A percentile compares a stretch with the other conserved stretches of the same genome.
Conservation (phyloP, 2,888 invertebrate species). For the Gymnocheta viridis region DNA sequence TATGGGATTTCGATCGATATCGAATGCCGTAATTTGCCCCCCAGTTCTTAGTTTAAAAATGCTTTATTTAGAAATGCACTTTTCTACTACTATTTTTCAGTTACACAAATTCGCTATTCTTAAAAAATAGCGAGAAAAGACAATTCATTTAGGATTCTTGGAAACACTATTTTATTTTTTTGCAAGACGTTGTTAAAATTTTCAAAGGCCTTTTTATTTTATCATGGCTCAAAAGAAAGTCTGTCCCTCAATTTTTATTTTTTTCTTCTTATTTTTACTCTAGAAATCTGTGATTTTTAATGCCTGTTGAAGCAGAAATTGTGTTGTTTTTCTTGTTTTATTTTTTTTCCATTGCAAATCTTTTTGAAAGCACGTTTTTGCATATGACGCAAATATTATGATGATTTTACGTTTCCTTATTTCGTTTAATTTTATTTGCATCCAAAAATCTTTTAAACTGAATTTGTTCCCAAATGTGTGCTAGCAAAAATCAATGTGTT, state of each 20-base stretch:
- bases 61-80: not conserved
- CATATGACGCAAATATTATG: conserved; percentile 63
- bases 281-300: conserved; percentile 51
- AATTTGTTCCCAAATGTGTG: conserved; percentile 17
- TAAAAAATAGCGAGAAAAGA: too few relatives aligned
- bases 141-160: too few relatives aligned
- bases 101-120: not conserved
- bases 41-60: too few relatives aligned
- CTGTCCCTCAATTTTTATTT: not conserved
- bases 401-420: conserved; percentile 57
- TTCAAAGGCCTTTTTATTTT: not conserved
- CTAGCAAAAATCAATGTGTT: conserved; percentile 8
- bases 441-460: conserved; percentile 9
- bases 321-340: conserved; percentile 39
- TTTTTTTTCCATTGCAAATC: conserved; percentile 16
- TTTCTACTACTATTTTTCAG: not conserved
- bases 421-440: conserved; percentile 53
- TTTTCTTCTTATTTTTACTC: not conserved
- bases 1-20: too few relatives aligned
- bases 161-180: not conserved
- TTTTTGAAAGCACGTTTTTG: conserved; percentile 57
- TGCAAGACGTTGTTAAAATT: not conserved
- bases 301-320: conserved; percentile 66
- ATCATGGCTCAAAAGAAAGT: not conserved
- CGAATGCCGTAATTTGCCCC: too few relatives aligned